phyloP scores from a whole-genome alignment of 92 coral and sea anemone genomes.

The Diadumene lineata region DNA sequence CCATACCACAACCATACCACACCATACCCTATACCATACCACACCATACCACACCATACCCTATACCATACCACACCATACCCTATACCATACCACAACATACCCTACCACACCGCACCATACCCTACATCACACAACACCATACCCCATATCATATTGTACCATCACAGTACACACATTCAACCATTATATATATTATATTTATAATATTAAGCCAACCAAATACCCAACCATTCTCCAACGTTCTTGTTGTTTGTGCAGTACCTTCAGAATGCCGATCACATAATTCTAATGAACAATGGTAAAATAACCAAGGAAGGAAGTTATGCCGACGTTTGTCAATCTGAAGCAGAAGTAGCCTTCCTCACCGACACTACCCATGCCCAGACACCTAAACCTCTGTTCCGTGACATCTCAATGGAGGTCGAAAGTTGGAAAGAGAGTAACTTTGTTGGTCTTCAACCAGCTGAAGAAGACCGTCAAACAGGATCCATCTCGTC shows the following conservation, averaged over 20 bases:
- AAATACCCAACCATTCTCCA: too few relatives aligned
- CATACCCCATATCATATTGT: too few relatives aligned
- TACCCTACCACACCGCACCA: too few relatives aligned
- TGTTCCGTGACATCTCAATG: constrained; percentile 36
- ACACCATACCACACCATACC: too few relatives aligned
- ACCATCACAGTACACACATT: too few relatives aligned
- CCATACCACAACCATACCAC: too few relatives aligned
- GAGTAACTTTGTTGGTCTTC: constrained; percentile 34
- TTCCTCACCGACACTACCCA: constrained; percentile 30
- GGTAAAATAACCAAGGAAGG: constrained; percentile 53
- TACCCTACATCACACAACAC: too few relatives aligned
- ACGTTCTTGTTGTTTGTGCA: not conserved
- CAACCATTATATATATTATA: too few relatives aligned
- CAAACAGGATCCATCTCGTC: constrained; percentile 49
- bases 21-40: too few relatives aligned
- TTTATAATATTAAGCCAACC: too few relatives aligned
- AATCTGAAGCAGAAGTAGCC: constrained; percentile 47
- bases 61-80: too few relatives aligned
- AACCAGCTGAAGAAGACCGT: constrained; percentile 62
- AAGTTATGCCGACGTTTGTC: constrained; percentile 34
- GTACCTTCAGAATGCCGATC: constrained; percentile 55
- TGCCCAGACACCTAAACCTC: constrained; percentile 21
- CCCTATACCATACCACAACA: too few relatives aligned
- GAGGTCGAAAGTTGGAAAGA: constrained; percentile 43
- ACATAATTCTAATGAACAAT: constrained; percentile 58